Evolutionary conservation across 2,113 vertebrate species (phyloP).

Genomic region (Coracopsis vasa): DNA sequence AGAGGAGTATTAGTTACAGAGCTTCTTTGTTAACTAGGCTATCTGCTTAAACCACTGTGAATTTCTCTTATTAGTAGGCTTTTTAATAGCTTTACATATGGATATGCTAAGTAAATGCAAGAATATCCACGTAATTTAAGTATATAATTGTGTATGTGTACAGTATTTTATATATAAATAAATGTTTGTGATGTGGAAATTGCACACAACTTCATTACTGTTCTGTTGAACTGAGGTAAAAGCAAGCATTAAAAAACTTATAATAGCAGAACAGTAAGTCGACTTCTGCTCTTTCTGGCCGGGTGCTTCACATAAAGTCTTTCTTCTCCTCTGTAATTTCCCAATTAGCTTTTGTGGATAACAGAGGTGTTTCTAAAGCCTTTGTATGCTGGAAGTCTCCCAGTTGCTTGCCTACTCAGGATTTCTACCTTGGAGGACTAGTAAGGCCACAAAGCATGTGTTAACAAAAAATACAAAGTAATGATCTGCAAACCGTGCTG

Average conservation of each 20-base stretch:
- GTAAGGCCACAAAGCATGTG: not conserved
- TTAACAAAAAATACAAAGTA: not conserved
- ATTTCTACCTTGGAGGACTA: not conserved
- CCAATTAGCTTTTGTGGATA: conserved; percentile 45
- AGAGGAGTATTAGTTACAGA: conserved; percentile 78
- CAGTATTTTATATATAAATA: not conserved
- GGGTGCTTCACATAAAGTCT: conserved; percentile 7
- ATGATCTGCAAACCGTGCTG: not conserved
- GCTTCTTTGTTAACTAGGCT: conserved; percentile 79
- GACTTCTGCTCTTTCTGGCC: not conserved
- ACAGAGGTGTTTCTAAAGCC: conserved; percentile 32
- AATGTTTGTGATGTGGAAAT: conserved; percentile 42
- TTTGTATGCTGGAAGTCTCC: not conserved
- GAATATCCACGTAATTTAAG: conserved; percentile 53
- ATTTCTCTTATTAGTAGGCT: conserved; percentile 70
- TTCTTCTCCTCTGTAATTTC: conserved; percentile 47
- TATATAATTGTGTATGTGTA: conserved; percentile 9
- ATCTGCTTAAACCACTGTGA: conserved; percentile 65
- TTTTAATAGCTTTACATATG: conserved; percentile 61
- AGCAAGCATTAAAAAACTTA: conserved; percentile 50
- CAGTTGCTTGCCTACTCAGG: not conserved
- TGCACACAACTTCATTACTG: conserved; percentile 15
- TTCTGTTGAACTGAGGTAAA: conserved; percentile 4
- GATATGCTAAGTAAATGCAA: conserved; percentile 39
- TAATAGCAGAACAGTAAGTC: conserved; percentile 39